These are phyloP conservation scores for Gastrophryne carolinensis DNA, from an alignment of 2,797 vertebrate genomes.

Conservation along the genomic window DNA sequence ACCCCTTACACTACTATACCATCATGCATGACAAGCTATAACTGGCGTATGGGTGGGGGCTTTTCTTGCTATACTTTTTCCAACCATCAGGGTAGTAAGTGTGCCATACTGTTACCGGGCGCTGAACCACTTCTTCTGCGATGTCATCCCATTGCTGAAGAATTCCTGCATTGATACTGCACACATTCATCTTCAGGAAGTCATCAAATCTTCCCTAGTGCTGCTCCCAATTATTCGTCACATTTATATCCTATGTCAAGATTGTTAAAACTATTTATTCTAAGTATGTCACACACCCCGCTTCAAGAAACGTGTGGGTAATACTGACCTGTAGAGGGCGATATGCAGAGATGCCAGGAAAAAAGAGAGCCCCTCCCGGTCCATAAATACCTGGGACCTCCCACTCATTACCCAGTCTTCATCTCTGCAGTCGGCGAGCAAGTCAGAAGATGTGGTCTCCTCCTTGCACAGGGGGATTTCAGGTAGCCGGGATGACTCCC, in stretches of 20 bases:
- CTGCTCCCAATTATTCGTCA: background rate
- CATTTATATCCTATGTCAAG: background rate
- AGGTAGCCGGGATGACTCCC: too few species aligned
- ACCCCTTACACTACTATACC: slow-evolving; percentile 53
- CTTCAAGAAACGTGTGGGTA: too few species aligned
- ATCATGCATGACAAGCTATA: slow-evolving; percentile 55
- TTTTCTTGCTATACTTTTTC: background rate
- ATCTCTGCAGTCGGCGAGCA: too few species aligned
- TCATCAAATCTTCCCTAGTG: background rate
- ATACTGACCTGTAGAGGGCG: too few species aligned
- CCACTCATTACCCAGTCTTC: too few species aligned
- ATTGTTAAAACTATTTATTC: background rate
- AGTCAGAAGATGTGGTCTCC: too few species aligned
- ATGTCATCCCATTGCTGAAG: slow-evolving; percentile 58
- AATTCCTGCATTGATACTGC: slow-evolving; percentile 56
- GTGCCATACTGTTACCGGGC: slow-evolving; percentile 49
- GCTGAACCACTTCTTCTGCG: slow-evolving; percentile 56
- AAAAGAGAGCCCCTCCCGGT: too few species aligned
- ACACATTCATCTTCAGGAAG: slow-evolving; percentile 18
- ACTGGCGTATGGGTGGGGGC: slow-evolving; percentile 48
- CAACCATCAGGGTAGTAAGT: slow-evolving; percentile 3
- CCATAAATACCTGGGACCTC: too few species aligned
- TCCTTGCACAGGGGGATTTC: too few species aligned
- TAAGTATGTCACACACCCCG: too few species aligned
- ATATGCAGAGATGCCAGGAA: too few species aligned